Percentiles rank a stretch among this genome's conserved stretches.
Conservation (phyloP, 2,113 vertebrate species). For the Amia ocellicauda region DNA sequence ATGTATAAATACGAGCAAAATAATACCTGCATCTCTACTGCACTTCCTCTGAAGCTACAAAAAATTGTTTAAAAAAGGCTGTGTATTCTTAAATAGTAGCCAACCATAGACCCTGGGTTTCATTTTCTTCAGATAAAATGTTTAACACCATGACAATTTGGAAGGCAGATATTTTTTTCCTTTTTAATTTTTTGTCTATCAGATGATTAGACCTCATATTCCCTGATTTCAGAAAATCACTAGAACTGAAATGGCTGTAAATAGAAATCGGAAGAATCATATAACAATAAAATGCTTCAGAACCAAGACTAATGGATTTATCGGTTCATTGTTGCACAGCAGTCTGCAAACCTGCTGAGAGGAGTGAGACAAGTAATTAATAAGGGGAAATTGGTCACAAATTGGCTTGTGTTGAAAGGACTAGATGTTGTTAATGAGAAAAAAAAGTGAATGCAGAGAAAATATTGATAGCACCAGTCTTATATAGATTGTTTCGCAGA, state of each 20-base stretch:
- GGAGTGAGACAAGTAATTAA: constrained; percentile 10
- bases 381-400: constrained; percentile 2
- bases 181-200: too few species aligned
- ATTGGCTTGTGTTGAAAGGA: constrained; percentile 10
- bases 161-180: too few species aligned
- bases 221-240: neutral
- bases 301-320: constrained; percentile 11
- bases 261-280: neutral
- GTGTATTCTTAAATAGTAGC: constrained; percentile 17
- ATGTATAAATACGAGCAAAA: too few species aligned
- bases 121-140: too few species aligned
- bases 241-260: neutral
- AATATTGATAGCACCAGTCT: constrained; percentile 1
- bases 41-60: too few species aligned
- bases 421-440: constrained; percentile 9
- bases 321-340: neutral
- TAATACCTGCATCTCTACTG: too few species aligned
- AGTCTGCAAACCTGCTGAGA: neutral
- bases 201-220: too few species aligned
- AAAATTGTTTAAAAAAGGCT: too few species aligned
- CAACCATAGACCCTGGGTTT: too few species aligned
- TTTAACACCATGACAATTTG: too few species aligned
- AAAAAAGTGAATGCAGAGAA: constrained; percentile 8
- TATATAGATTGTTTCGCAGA: neutral
- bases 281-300: neutral